Percentiles rank a stretch among this genome's conserved stretches.
Evolutionary conservation across 2,888 invertebrate genomes (phyloP).

Genomic region (Heterodera filipjevi): DNA sequence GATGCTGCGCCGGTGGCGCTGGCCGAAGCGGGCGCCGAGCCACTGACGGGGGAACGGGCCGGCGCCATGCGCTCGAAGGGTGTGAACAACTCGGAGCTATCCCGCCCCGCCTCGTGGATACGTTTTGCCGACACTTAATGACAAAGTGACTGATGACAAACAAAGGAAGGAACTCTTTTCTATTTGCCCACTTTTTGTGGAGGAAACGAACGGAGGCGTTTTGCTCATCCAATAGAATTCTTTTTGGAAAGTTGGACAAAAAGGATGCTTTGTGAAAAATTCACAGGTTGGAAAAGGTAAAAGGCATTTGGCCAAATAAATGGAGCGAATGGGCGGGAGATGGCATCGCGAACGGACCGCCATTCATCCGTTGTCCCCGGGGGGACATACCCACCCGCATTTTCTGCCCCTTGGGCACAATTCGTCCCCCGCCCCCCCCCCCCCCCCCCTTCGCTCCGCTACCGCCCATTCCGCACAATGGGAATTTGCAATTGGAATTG

Average conservation of each 20-base stretch:
- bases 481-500: too few species aligned
- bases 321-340: background rate
- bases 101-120: slow-evolving; percentile 5
- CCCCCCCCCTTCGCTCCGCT: too few species aligned
- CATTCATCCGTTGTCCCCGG: too few species aligned
- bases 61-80: background rate
- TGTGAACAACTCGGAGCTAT: background rate
- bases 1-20: background rate
- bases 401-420: too few species aligned
- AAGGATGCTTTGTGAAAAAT: background rate
- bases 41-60: background rate
- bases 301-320: slow-evolving; percentile 5
- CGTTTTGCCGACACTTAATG: slow-evolving; percentile 5
- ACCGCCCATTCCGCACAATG: too few species aligned
- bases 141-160: background rate
- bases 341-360: background rate
- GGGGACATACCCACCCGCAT: background rate
- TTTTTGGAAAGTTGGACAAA: background rate
- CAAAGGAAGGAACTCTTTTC: background rate
- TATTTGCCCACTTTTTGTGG: background rate
- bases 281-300: slow-evolving; percentile 5
- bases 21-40: background rate
- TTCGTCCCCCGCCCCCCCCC: background rate
- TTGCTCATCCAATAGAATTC: background rate
- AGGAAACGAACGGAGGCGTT: background rate